These are phyloP conservation scores for Blera fallax DNA, from an alignment of 2,888 invertebrate genomes.

Conservation along the genomic window DNA sequence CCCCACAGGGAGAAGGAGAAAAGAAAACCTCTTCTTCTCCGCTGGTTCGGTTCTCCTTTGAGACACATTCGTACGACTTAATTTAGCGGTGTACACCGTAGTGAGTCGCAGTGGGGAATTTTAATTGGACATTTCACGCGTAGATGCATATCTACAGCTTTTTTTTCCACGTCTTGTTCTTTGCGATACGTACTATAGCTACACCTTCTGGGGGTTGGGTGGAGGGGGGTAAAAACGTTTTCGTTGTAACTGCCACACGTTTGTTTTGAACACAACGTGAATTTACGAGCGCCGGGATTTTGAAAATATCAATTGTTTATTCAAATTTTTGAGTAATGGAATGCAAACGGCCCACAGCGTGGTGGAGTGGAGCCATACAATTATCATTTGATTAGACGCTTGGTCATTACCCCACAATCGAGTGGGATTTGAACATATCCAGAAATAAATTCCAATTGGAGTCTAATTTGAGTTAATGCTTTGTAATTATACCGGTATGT, in stretches of 20 bases:
- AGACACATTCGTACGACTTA: not conserved
- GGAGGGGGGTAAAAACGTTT: not conserved
- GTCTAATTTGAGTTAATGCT: constrained; percentile 5
- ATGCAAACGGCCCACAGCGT: not conserved
- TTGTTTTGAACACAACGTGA: not conserved
- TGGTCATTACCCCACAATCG: not conserved
- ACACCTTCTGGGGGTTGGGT: too few species aligned
- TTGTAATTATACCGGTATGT: constrained; percentile 2
- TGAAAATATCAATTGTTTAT: constrained; percentile 15
- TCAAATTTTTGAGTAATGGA: not conserved
- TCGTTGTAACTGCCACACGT: not conserved
- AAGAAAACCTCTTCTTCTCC: not conserved
- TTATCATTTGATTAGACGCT: constrained; percentile 32
- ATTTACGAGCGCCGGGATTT: not conserved
- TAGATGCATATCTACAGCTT: constrained; percentile 11
- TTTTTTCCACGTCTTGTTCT: too few species aligned
- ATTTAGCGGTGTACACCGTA: not conserved
- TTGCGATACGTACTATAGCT: not conserved
- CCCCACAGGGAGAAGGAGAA: not conserved
- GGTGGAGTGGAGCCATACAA: constrained; percentile 1
- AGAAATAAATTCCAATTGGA: constrained; percentile 38
- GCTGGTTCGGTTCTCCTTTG: not conserved
- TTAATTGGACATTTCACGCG: constrained; percentile 28
- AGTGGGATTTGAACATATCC: not conserved
- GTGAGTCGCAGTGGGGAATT: not conserved